A percentile compares a stretch with the other conserved stretches of the same genome.
These are phyloP conservation scores for Hyperoplus lanceolatus DNA, from an alignment of 2,797 vertebrate genomes.

Conservation along the genomic window DNA sequence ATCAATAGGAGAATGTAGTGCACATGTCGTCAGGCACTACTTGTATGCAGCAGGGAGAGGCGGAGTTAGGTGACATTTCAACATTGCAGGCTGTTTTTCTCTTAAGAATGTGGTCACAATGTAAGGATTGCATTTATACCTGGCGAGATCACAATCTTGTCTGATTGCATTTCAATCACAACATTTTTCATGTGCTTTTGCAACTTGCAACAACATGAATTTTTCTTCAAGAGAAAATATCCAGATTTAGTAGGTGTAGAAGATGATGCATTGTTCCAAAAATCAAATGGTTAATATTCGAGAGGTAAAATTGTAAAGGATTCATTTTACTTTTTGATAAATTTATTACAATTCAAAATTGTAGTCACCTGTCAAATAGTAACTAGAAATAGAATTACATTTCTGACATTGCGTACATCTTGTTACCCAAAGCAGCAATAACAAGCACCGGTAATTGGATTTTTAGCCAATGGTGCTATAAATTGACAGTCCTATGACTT, in stretches of 20 bases:
- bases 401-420: conserved; percentile 37
- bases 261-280: background rate
- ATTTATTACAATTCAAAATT: background rate
- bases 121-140: no score
- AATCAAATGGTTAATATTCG: background rate
- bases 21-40: no score
- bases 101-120: no score
- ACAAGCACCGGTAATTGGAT: conserved; percentile 64
- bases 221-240: background rate
- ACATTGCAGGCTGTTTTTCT: no score
- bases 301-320: background rate
- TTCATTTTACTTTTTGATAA: background rate
- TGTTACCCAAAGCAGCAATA: conserved; percentile 59
- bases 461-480: conserved; percentile 63
- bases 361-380: no score
- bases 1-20: no score
- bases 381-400: conserved; percentile 16
- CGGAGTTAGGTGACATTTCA: no score
- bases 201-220: background rate
- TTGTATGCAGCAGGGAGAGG: no score
- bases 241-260: background rate
- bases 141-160: background rate
- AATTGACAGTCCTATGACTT: conserved; percentile 73
- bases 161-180: background rate
- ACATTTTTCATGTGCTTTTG: no score